Evolutionary conservation across 2,888 invertebrate species (phyloP), one percentile per base, ranked within the genome.

Genomic region (Hirudinaria manillensis): DNA sequence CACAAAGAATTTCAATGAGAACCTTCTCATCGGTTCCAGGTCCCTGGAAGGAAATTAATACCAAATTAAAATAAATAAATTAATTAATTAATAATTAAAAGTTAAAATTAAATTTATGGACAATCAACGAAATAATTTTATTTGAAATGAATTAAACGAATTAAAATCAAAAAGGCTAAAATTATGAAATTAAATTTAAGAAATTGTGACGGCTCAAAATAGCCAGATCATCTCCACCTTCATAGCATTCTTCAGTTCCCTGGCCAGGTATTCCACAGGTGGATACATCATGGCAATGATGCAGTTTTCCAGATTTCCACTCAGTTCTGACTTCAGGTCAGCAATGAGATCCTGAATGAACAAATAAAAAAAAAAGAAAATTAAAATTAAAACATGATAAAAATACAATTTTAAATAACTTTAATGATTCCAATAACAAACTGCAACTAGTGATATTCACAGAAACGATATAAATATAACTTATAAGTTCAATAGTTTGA

Each of bases 11-110:
- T 82, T 94, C 90, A 81, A 94, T 93, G 79, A 95, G 88, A 81
- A 92, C 91, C 70, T 89, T 88, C 84, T 95, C 94, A 82, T 93
- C 91, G 4, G 94, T 95, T 77, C 95, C 95, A 79, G 92, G 85
- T 4, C 95, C 94, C 83, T 85, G 80, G 24, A 67, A 45, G 16
- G 13, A 94, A 87, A 82, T 94, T 90, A 81, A 94, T 93, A 16
- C 16, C 45, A 45, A 45, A 38, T 10, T n/a, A n/a, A n/a, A n/a
- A n/a, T n/a, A n/a, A n/a, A n/a, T n/a, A n/a, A n/a, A n/a, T n/a
- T n/a, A n/a, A n/a, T n/a, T n/a, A n/a, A n/a, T n/a, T n/a, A n/a
- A n/a, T n/a, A n/a, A n/a, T n/a, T n/a, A n/a, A n/a, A n/a, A n/a
- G n/a, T n/a, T n/a, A n/a, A n/a, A n/a, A n/a, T n/a, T n/a, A n/a